Base-by-base conservation (phyloP, 2,888 invertebrate species). In the Neoaliturus tenellus region DNA sequence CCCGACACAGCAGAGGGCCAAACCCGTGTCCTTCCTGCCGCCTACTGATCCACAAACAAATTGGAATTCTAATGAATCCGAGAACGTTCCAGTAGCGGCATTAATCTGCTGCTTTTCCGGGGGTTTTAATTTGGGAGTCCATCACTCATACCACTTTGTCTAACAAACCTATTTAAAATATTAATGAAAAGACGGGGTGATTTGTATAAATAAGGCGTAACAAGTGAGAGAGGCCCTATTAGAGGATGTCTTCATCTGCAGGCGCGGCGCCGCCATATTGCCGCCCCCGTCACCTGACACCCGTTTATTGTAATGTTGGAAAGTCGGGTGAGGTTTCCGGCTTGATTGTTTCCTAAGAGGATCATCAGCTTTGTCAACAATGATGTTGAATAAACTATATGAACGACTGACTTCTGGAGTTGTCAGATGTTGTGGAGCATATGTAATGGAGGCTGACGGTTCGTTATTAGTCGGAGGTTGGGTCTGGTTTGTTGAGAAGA, bases 111-210 rank as follows among this genome's bases (percentile, higher is more conserved):
- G 62, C 62, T 62, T 62, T 69, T 39, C 69, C 33, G 69, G 17
- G 75, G 44, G 75, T 75, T 75, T 75, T 75, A 75, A 75, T 75
- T 75, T 44, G 48, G 75, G 75, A 75, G 48, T 17, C 75, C 44
- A 75, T 75, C 75, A 75, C 44, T 75, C 75, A 75, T 23, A 48
- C 48, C 48, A 75, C 44, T 75, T 78, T 55, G 78, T 78, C 78
- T 55, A 78, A 55, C 78, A 35, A 51, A 78, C 33, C 78, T 35
- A 55, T 78, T 78, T 33, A 78, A 78, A 78, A 78, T 78, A 78
- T 78, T 78, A 78, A 78, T 78, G 78, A 78, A 78, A 75, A 78
- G 48, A 55, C 78, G 14, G 17, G 78, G 55, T n/a, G 78, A 78
- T 78, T 78, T 78, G 78, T 31, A 51, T 35, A 51, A 78, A 51